Conservation (phyloP, 2,113 vertebrate species). For the Meriones unguiculatus region DNA sequence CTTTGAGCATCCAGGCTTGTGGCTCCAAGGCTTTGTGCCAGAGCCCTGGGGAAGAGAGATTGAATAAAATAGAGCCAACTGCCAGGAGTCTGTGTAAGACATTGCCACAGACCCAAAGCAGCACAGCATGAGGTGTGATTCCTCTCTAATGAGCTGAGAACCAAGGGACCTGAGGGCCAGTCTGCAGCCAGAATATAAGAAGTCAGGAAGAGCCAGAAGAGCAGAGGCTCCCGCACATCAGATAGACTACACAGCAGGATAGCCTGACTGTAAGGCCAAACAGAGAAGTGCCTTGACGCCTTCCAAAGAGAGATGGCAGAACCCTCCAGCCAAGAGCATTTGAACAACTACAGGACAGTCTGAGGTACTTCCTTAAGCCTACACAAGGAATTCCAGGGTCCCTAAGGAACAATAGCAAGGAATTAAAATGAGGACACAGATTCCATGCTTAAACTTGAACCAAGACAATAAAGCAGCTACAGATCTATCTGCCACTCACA, state of each 20-base stretch:
- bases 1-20: not conserved
- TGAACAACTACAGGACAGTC: not conserved
- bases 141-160: conserved; percentile 13
- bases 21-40: not conserved
- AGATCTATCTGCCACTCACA: not conserved
- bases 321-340: not conserved
- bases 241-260: fast-evolving
- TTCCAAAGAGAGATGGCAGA: not conserved
- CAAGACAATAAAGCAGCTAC: not conserved
- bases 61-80: not conserved
- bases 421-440: not conserved
- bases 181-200: not conserved
- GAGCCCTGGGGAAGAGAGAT: not conserved
- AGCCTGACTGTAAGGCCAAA: not conserved
- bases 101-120: not conserved
- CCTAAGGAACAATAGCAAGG: not conserved
- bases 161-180: not conserved
- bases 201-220: not conserved
- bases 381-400: not conserved
- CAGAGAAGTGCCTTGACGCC: not conserved
- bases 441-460: not conserved
- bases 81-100: not conserved
- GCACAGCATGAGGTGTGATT: not conserved
- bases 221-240: not conserved
- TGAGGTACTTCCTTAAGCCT: not conserved